Conservation (phyloP, 2,113 vertebrate species). For the Prionailurus bengalensis region DNA sequence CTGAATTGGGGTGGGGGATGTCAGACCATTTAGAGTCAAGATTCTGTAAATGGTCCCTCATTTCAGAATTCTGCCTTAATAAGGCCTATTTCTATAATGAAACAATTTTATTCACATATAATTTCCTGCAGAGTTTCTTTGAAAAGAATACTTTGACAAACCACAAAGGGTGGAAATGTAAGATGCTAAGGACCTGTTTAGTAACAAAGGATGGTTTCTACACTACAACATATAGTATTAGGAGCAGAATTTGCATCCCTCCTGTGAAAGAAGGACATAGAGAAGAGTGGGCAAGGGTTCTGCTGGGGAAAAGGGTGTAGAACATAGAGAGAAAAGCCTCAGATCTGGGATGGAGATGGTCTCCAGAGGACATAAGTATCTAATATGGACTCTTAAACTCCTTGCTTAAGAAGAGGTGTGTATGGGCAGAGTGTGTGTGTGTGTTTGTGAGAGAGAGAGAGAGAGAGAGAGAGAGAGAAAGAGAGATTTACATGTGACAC, state of each 20-base stretch:
- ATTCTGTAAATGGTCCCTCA: not conserved
- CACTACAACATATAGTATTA: not conserved
- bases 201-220: not conserved
- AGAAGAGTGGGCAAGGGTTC: not conserved
- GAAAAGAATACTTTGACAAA: not conserved
- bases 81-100: not conserved
- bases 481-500: not conserved
- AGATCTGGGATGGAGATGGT: not conserved
- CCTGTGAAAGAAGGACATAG: not conserved
- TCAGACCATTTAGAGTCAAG: not conserved
- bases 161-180: fast-evolving
- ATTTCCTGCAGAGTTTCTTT: not conserved
- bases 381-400: not conserved
- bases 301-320: not conserved
- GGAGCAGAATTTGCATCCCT: not conserved
- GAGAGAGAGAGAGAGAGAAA: too few relatives aligned
- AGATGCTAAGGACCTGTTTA: not conserved
- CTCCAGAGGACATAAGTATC: not conserved
- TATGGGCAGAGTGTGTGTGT: not conserved
- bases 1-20: not conserved
- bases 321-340: not conserved
- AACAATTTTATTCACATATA: not conserved
- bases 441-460: not conserved
- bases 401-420: not conserved
- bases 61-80: conserved; percentile 25